Percentiles rank a stretch among this genome's conserved stretches.
Conservation (phyloP, 1,140 invertebrate genomes). For the Drosophila pruinosa region DNA sequence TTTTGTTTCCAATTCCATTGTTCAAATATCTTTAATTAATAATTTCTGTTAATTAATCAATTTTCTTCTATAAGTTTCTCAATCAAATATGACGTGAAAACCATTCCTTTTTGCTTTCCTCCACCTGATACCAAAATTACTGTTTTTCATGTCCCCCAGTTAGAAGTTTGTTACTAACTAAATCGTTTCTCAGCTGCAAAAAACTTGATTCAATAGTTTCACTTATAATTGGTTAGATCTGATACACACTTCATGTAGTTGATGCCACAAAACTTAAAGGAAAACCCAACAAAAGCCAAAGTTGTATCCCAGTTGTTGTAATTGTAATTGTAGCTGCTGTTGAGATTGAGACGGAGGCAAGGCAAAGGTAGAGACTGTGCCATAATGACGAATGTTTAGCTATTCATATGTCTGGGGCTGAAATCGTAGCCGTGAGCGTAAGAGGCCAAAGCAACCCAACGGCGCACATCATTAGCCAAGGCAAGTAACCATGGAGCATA, state of each 20-base stretch:
- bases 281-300: constrained; percentile 1
- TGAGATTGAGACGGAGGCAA: not conserved
- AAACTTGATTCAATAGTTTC: not conserved
- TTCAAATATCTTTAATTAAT: too few relatives aligned
- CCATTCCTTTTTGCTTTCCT: too few relatives aligned
- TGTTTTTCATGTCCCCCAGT: too few relatives aligned
- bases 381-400: constrained; percentile 74
- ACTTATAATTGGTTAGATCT: constrained; percentile 5
- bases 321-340: constrained; percentile 21
- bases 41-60: too few relatives aligned
- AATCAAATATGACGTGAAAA: too few relatives aligned
- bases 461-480: constrained; percentile 74
- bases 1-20: too few relatives aligned
- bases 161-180: too few relatives aligned
- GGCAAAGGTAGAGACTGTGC: constrained; percentile 18
- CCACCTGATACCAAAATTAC: too few relatives aligned
- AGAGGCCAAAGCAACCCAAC: constrained; percentile 27
- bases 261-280: constrained; percentile 10
- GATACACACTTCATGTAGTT: not conserved
- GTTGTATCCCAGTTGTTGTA: constrained; percentile 7
- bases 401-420: constrained; percentile 62
- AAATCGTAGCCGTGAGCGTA: constrained; percentile 34
- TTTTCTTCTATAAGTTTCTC: too few relatives aligned
- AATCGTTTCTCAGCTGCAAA: too few relatives aligned
- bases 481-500: constrained; percentile 68